Evolutionary conservation across 2,797 vertebrate species (phyloP).

Genomic region (Rhinogobio ventralis): DNA sequence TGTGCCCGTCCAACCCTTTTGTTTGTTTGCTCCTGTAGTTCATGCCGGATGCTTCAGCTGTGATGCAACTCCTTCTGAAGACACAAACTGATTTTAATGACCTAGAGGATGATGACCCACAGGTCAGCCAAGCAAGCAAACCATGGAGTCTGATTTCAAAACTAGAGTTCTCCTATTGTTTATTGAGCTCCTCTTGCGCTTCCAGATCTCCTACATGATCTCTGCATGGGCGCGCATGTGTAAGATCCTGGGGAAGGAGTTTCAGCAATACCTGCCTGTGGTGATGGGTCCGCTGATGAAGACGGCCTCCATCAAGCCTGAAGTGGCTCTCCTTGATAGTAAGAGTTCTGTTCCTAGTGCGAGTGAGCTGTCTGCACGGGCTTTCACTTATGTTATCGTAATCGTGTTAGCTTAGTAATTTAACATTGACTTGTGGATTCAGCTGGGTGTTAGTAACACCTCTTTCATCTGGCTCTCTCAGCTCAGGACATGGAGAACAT

Average conservation of each 20-base stretch:
- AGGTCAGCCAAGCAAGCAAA: constrained; percentile 74
- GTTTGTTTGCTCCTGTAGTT: constrained; percentile 79
- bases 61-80: constrained; percentile 96
- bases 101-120: constrained; percentile 96
- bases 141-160: not conserved
- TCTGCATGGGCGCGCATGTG: constrained; percentile 99
- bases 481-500: constrained; percentile 99
- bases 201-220: constrained; percentile 98
- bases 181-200: not conserved
- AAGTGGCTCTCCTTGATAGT: constrained; percentile 98
- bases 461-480: constrained; percentile 58
- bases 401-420: not conserved
- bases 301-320: constrained; percentile 97
- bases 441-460: not conserved
- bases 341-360: constrained; percentile 66
- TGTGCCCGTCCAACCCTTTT: not conserved
- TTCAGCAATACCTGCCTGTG: constrained; percentile 98
- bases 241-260: constrained; percentile 98
- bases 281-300: constrained; percentile 99
- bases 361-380: not conserved
- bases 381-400: not conserved
- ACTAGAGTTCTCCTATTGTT: not conserved
- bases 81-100: constrained; percentile 98
- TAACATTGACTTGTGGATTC: not conserved
- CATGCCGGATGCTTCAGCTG: constrained; percentile 98